Evolutionary conservation across 2,113 vertebrate species (phyloP), one percentile per base, ranked within the genome.

Genomic region (Laterallus jamaicensis): DNA sequence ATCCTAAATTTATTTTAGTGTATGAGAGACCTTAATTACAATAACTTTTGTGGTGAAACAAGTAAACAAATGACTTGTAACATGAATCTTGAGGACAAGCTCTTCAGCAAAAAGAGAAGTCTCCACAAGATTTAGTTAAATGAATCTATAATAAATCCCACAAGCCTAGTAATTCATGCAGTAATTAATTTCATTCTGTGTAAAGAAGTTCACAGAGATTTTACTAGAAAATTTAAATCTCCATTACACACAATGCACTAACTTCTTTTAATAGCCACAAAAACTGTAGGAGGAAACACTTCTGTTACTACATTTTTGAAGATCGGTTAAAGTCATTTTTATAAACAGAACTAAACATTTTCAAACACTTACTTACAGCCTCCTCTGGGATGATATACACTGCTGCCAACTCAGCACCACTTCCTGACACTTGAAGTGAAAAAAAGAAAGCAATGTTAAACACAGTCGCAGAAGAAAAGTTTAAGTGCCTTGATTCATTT

Each of bases 401-500:
- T 89, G 80, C 86, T 91, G 92, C 80, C 86, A 95, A 88, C 77
- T 91, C 91, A 79, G 80, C 83, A 92, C 88, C 66, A 58, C 66
- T 97, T 96, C 92, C 91, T 86, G 85, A 93, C 77, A 66, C 54
- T 87, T 82, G 15, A 21, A 71, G 58, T 37, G 49, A 86, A 78
- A 90, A 96, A 96, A 92, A 92, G 86, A 94, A 94, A 88, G 54
- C 74, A 84, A 84, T 56, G 49, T 93, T 86, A 88, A 86, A 90
- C 32, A 52, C 13, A 21, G 74, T 58, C 66, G 64, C 70, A 83
- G 49, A 73, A 94, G 56, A 60, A 86, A 94, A 68, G 42, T 44
- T 90, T 58, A 91, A 93, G 83, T 56, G 37, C 40, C 19, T 81
- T 64, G 56, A 88, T 69, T 86, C 4, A 31, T 71, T 92, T 88